phyloP scores from a whole-genome alignment of 2,797 vertebrate genomes.

The Malacoraja senta region DNA sequence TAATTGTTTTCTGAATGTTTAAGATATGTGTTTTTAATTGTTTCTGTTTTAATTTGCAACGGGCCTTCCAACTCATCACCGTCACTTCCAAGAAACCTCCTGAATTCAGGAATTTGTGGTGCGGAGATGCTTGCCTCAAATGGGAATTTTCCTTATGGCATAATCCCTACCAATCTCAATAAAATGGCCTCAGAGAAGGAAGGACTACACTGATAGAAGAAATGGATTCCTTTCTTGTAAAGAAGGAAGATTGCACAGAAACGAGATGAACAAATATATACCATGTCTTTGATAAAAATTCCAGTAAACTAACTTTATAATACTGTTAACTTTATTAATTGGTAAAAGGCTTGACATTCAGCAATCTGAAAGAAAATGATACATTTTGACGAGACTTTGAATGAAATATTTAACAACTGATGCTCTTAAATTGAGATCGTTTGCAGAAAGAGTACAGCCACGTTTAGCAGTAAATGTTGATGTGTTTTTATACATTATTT shows the following conservation, averaged over 20 bases:
- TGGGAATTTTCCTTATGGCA: not conserved
- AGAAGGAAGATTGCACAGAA: not conserved
- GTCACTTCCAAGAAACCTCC: not conserved
- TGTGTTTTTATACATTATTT: not conserved
- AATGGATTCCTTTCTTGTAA: not conserved
- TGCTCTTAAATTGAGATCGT: not conserved
- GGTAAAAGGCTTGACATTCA: conserved; percentile 37
- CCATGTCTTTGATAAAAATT: not conserved
- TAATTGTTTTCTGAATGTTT: not conserved
- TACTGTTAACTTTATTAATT: conserved; percentile 37
- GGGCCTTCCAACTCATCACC: not conserved
- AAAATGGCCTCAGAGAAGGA: not conserved
- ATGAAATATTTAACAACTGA: conserved; percentile 33
- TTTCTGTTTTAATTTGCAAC: not conserved
- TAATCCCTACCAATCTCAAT: not conserved
- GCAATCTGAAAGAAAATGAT: conserved; percentile 36
- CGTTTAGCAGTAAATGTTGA: not conserved
- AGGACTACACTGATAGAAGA: not conserved
- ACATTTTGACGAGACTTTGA: not conserved
- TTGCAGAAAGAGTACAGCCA: not conserved
- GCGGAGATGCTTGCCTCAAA: not conserved
- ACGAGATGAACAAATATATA: not conserved
- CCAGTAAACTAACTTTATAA: conserved; percentile 20
- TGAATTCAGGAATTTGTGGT: not conserved
- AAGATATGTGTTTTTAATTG: not conserved